A percentile compares a stretch with the other conserved stretches of the same genome.
Conservation (phyloP, 2,797 vertebrate species). For the Lepus oiostolus region DNA sequence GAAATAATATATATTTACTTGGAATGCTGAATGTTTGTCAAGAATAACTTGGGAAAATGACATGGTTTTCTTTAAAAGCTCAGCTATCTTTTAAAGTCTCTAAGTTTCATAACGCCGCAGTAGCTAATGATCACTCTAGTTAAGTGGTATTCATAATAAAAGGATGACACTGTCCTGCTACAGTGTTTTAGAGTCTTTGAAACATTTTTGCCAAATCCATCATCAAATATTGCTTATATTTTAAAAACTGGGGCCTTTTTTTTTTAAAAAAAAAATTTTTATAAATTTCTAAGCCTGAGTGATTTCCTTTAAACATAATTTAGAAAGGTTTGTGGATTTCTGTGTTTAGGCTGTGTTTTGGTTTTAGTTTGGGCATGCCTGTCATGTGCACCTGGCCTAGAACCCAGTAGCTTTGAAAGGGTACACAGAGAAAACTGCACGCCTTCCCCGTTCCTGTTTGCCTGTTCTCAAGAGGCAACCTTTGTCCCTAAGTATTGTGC, state of each 20-base stretch:
- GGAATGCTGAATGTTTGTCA: conserved; percentile 38
- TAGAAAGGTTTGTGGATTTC: not conserved
- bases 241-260: not conserved
- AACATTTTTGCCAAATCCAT: conserved; percentile 46
- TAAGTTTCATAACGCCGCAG: conserved; percentile 27
- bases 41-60: conserved; percentile 16
- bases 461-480: not conserved
- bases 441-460: not conserved
- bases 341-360: not conserved
- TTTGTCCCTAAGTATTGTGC: not conserved
- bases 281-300: not conserved
- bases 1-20: conserved; percentile 51
- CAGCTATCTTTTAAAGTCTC: conserved; percentile 2
- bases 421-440: not conserved
- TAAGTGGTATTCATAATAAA: conserved; percentile 46
- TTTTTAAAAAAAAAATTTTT: not conserved
- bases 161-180: not conserved
- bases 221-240: conserved; percentile 1
- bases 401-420: not conserved
- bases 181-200: conserved; percentile 37
- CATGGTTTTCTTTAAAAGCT: conserved; percentile 58
- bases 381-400: not conserved
- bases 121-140: conserved; percentile 29
- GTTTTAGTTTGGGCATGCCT: not conserved
- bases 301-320: conserved; percentile 35